Percentiles rank a stretch among this genome's conserved stretches.
These are phyloP conservation scores for Salvelinus fontinalis DNA, from an alignment of 2,113 vertebrate genomes.

Conservation along the genomic window DNA sequence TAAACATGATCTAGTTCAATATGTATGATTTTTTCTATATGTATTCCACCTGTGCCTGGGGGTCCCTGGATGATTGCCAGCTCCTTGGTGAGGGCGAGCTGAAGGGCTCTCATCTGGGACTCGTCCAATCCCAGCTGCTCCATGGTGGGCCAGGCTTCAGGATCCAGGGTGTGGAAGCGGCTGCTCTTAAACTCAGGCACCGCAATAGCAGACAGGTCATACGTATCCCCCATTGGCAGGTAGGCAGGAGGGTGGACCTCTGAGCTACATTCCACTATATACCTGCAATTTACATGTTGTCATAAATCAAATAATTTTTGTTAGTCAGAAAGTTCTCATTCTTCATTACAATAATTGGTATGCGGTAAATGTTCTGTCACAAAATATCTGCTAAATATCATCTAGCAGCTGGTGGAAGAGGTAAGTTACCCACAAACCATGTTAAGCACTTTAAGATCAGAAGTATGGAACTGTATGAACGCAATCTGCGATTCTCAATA, in stretches of 20 bases:
- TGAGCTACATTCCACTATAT: constrained; percentile 84
- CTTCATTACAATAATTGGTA: neutral
- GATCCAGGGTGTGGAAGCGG: constrained; percentile 71
- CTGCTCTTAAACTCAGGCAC: constrained; percentile 20
- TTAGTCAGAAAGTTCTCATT: neutral
- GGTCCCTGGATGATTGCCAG: constrained; percentile 94
- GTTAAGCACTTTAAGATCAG: too few species aligned
- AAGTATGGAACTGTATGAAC: too few species aligned
- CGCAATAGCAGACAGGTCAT: constrained; percentile 73
- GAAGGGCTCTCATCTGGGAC: constrained; percentile 86
- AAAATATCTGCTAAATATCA: too few species aligned
- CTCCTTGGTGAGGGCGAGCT: constrained; percentile 91
- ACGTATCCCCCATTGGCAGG: constrained; percentile 63
- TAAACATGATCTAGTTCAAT: too few species aligned
- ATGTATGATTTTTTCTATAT: neutral
- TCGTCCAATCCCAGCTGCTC: constrained; percentile 84
- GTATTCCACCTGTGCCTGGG: constrained; percentile 87
- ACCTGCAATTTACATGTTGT: constrained; percentile 57
- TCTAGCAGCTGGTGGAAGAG: too few species aligned
- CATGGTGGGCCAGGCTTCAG: constrained; percentile 80
- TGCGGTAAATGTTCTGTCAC: too few species aligned
- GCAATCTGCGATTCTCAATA: too few species aligned
- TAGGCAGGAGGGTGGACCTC: constrained; percentile 80
- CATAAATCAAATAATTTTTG: neutral
- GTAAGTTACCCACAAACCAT: too few species aligned